Conservation (phyloP, 2,113 vertebrate genomes). For the Xenopus laevis region DNA sequence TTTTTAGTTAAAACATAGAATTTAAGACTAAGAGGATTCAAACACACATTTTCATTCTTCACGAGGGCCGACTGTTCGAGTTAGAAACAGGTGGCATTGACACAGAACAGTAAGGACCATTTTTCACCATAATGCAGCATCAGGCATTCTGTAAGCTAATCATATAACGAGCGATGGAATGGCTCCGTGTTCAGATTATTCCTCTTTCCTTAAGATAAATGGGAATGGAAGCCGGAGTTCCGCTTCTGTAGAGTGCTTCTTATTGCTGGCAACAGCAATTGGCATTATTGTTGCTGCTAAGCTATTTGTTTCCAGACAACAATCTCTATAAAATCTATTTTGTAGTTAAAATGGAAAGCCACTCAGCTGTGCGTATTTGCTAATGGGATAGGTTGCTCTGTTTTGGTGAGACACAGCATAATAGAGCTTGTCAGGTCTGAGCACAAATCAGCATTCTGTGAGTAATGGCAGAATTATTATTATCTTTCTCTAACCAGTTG, state of each 20-base stretch:
- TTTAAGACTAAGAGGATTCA: too few relatives aligned
- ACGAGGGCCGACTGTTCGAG: not conserved
- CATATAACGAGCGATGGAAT: conserved; percentile 9
- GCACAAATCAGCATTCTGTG: not conserved
- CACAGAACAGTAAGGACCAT: conserved; percentile 18
- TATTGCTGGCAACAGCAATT: conserved; percentile 1
- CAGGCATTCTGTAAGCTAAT: conserved; percentile 22
- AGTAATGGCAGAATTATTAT: not conserved
- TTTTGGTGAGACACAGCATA: not conserved
- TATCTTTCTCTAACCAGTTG: not conserved
- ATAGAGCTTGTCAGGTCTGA: not conserved
- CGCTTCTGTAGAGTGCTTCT: not conserved
- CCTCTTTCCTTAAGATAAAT: conserved; percentile 12
- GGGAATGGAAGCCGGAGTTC: not conserved
- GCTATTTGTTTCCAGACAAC: not conserved
- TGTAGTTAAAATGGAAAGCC: not conserved
- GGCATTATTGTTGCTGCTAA: not conserved
- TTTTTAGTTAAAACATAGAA: too few relatives aligned
- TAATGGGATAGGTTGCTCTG: not conserved
- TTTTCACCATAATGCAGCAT: conserved; percentile 17
- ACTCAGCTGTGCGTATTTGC: not conserved
- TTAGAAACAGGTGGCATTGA: conserved; percentile 10
- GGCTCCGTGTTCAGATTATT: not conserved
- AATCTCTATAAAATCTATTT: not conserved
- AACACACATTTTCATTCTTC: too few relatives aligned